Evolutionary conservation across 2,888 invertebrate species (phyloP).

Genomic region (Zelleria hepariella): DNA sequence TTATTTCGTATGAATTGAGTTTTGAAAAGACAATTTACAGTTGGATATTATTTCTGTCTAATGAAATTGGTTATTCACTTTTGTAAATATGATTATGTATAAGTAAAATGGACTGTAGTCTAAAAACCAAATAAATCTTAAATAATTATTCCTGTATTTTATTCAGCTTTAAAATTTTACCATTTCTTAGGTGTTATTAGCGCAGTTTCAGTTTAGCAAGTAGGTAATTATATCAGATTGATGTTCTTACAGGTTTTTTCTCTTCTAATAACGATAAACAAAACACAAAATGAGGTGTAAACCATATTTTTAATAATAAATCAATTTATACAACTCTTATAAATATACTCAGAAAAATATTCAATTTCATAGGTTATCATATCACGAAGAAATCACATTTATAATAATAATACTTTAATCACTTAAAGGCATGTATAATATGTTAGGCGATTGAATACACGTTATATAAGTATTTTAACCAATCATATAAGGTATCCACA

Average conservation of each 20-base stretch:
- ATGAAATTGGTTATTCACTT: background rate
- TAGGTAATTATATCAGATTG: too few species aligned
- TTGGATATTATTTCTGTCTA: background rate
- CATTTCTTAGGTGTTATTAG: too few species aligned
- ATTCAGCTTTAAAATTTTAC: too few species aligned
- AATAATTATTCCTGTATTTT: background rate
- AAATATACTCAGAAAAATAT: background rate
- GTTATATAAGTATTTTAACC: too few species aligned
- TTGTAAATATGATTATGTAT: slow-evolving; percentile 1
- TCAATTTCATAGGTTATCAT: background rate
- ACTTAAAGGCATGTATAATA: background rate
- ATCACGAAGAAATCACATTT: background rate
- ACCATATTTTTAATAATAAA: background rate
- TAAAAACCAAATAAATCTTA: slow-evolving; percentile 1
- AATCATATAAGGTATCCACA: too few species aligned
- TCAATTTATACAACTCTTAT: background rate
- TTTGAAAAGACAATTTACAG: background rate
- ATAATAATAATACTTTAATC: background rate
- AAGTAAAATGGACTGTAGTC: background rate
- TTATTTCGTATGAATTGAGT: background rate
- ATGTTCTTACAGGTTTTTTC: too few species aligned
- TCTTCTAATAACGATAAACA: too few species aligned
- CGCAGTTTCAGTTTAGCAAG: too few species aligned
- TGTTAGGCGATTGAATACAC: background rate
- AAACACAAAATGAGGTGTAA: too few species aligned